phyloP scores from a whole-genome alignment of 1,140 invertebrate genomes.

The Philopotamus ludificatus region DNA sequence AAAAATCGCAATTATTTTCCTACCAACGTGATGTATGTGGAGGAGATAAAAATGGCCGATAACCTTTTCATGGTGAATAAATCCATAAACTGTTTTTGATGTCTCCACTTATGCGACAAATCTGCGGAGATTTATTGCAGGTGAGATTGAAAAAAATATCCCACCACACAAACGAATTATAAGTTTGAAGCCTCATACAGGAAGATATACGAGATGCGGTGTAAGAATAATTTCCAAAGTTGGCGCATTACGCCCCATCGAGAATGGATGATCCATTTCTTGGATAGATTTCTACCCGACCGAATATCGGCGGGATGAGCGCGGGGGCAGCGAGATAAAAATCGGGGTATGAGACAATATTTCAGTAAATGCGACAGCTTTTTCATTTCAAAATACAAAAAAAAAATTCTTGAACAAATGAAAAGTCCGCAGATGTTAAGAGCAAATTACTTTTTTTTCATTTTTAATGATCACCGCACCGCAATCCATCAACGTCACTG shows the following conservation, averaged over 20 bases:
- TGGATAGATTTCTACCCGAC: background rate
- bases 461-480: slow-evolving; percentile 24
- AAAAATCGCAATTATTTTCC: no score
- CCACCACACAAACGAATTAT: background rate
- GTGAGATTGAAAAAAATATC: background rate
- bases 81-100: no score
- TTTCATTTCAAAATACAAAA: slow-evolving; percentile 26
- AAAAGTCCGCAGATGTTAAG: slow-evolving; percentile 25
- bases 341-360: no score
- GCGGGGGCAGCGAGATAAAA: no score
- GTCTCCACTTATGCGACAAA: no score
- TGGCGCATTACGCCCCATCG: background rate
- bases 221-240: background rate
- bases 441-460: slow-evolving; percentile 25
- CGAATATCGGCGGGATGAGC: background rate
- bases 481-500: slow-evolving; percentile 18
- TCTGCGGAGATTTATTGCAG: background rate
- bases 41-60: no score
- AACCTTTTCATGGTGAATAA: no score
- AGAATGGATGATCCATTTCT: background rate
- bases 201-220: background rate
- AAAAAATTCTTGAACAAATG: slow-evolving; percentile 1
- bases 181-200: background rate
- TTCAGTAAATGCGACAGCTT: slow-evolving; percentile 18
- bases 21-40: no score